Conservation (phyloP, 1,140 invertebrate species). For the Hylaeus volcanicus region DNA sequence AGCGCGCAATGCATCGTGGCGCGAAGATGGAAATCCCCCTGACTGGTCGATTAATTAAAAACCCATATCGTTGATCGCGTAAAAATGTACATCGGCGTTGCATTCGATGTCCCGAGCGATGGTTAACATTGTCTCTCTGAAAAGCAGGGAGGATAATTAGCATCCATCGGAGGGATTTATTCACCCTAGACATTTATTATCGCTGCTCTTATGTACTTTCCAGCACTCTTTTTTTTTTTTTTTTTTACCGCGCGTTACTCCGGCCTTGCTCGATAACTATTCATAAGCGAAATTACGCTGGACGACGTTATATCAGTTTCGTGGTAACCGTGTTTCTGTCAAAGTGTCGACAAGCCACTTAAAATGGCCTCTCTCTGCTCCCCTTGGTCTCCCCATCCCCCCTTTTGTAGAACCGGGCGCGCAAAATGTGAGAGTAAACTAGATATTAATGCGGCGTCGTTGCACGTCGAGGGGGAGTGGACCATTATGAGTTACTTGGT, state of each 20-base stretch:
- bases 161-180: not conserved
- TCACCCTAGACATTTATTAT: constrained; percentile 1
- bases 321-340: constrained; percentile 66
- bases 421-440: constrained; percentile 63
- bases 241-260: not conserved
- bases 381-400: not conserved
- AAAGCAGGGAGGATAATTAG: not conserved
- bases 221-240: not conserved
- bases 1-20: too few species aligned
- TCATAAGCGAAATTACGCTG: constrained; percentile 64
- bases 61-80: too few species aligned
- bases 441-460: constrained; percentile 66
- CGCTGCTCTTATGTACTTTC: not conserved
- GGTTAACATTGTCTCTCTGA: too few species aligned
- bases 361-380: constrained; percentile 36
- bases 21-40: too few species aligned
- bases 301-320: constrained; percentile 59
- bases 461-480: constrained; percentile 58
- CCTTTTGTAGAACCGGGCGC: not conserved
- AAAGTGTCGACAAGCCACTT: constrained; percentile 66
- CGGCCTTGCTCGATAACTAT: constrained; percentile 53
- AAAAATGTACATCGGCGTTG: too few species aligned
- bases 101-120: too few species aligned
- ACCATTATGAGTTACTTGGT: constrained; percentile 64
- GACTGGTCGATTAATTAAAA: too few species aligned